A percentile compares a stretch with the other conserved stretches of the same genome.
Conservation (phyloP, 2,888 invertebrate species). For the Xanthia icteritia region DNA sequence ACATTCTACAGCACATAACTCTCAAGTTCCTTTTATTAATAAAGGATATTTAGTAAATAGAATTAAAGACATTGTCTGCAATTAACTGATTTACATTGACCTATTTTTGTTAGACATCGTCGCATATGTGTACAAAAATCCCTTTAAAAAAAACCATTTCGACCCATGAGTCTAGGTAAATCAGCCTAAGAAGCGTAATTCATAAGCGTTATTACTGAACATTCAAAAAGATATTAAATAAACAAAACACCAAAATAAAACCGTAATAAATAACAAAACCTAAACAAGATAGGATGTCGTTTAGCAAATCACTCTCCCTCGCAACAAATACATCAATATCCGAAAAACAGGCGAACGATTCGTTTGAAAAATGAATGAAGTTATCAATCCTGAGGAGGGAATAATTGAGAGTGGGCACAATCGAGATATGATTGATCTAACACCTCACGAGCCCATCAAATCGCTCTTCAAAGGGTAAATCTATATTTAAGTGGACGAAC, state of each 20-base stretch:
- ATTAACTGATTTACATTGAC: background rate
- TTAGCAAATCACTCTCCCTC: conserved; percentile 63
- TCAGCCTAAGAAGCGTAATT: background rate
- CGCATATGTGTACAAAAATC: no score
- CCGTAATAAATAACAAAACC: conserved; percentile 42
- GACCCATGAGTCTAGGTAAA: background rate
- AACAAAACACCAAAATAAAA: conserved; percentile 39
- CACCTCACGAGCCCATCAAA: conserved; percentile 85
- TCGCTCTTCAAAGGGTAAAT: conserved; percentile 88
- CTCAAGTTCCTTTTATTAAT: background rate
- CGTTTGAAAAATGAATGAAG: conserved; percentile 86
- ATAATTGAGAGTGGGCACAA: conserved; percentile 86
- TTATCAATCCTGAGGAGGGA: conserved; percentile 82
- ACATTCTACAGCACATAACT: background rate
- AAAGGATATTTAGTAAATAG: background rate
- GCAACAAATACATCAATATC: conserved; percentile 67
- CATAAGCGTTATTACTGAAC: conserved; percentile 7
- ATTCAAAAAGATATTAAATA: conserved; percentile 34
- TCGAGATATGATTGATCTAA: conserved; percentile 88
- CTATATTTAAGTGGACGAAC: conserved; percentile 88
- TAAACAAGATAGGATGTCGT: conserved; percentile 53
- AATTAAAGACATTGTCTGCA: background rate
- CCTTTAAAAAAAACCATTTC: background rate
- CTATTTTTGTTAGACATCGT: no score
- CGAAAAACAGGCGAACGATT: conserved; percentile 58